Percentiles rank a stretch among this genome's conserved stretches.
These are phyloP conservation scores for Diglossa cyanea DNA, from an alignment of 2,797 vertebrate species.

Conservation along the genomic window DNA sequence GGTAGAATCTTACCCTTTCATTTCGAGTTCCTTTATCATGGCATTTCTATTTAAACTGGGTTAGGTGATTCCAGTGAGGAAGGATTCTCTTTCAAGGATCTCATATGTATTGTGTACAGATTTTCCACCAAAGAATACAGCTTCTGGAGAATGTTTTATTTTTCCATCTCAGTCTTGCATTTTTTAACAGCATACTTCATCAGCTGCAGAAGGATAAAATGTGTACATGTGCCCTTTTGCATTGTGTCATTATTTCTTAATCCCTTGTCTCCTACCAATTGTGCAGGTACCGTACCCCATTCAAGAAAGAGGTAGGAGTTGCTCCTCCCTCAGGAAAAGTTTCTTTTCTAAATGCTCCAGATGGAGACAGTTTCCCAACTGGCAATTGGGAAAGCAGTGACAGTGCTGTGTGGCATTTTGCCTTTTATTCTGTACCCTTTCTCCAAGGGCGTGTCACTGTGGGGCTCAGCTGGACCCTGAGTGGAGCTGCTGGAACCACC, in stretches of 20 bases:
- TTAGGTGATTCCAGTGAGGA: neutral
- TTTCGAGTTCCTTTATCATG: neutral
- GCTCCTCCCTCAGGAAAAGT: neutral
- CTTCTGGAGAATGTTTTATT: neutral
- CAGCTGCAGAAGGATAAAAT: neutral
- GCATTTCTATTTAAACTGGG: neutral
- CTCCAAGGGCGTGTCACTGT: fast-evolving
- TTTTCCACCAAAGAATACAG: neutral
- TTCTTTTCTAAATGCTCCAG: neutral
- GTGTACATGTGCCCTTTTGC: neutral
- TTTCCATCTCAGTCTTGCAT: neutral
- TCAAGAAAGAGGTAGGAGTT: neutral
- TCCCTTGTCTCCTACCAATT: neutral
- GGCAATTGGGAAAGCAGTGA: neutral
- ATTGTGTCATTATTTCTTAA: neutral
- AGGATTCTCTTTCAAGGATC: neutral
- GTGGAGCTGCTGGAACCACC: neutral
- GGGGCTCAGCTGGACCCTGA: neutral
- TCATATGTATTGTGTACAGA: neutral
- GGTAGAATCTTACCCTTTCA: neutral
- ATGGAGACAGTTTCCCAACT: neutral
- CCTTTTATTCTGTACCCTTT: neutral
- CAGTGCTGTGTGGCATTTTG: neutral
- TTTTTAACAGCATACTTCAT: neutral
- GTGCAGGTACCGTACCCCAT: neutral